phyloP scores from a whole-genome alignment of 2,888 invertebrate genomes.

The Drosophila trichaetosa region DNA sequence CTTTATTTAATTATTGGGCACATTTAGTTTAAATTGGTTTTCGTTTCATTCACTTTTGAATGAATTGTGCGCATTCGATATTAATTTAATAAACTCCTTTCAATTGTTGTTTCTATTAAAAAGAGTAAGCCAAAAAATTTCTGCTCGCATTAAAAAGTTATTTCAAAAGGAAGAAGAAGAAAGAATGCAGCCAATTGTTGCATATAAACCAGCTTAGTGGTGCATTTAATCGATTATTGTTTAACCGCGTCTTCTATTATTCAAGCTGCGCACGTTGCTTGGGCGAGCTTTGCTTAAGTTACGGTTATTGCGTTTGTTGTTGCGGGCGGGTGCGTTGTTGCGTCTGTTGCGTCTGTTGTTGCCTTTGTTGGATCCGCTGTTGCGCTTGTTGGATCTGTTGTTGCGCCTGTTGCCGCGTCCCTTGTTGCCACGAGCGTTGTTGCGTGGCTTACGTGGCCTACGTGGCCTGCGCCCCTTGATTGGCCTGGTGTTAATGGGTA shows the following conservation, averaged over 20 bases:
- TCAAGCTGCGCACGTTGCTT: not conserved
- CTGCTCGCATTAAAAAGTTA: not conserved
- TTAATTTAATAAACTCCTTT: not conserved
- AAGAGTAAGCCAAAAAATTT: not conserved
- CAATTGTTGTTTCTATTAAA: not conserved
- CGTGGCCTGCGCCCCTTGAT: conserved; percentile 6
- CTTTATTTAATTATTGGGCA: not conserved
- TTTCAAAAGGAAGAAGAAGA: not conserved
- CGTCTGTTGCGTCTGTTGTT: not conserved
- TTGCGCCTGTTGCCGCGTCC: conserved; percentile 18
- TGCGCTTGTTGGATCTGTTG: conserved; percentile 16
- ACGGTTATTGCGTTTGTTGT: no score
- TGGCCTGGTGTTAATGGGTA: not conserved
- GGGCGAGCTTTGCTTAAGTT: no score
- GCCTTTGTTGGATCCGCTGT: not conserved
- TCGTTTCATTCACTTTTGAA: not conserved
- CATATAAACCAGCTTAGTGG: not conserved
- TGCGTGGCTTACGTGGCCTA: not conserved
- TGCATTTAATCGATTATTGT: not conserved
- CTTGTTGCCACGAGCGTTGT: conserved; percentile 8
- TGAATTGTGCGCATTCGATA: not conserved
- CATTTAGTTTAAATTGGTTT: not conserved
- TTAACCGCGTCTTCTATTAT: not conserved
- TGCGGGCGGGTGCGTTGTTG: not conserved
- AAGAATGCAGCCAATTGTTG: not conserved